Percentiles rank a stretch among this genome's conserved stretches.
Conservation (phyloP, 2,113 vertebrate genomes). For the Pelvicachromis taeniatus region DNA sequence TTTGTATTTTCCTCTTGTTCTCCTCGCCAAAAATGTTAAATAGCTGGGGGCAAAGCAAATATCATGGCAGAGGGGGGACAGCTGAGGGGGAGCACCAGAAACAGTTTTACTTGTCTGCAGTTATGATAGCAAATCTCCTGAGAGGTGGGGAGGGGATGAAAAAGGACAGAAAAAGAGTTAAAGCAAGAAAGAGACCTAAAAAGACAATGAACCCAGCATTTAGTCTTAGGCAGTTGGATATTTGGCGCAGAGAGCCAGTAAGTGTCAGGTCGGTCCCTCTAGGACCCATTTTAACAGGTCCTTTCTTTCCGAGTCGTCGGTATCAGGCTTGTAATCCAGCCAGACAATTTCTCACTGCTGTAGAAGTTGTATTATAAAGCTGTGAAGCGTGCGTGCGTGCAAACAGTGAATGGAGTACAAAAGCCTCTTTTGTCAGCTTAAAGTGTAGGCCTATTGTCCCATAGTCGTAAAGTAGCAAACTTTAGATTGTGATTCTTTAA, state of each 20-base stretch:
- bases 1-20: neutral
- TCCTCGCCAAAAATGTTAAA: neutral
- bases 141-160: neutral
- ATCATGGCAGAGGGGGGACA: neutral
- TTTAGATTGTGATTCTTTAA: neutral
- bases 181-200: neutral
- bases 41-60: neutral
- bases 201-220: neutral
- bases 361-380: neutral
- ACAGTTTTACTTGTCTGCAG: conserved; percentile 8
- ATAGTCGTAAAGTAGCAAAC: neutral
- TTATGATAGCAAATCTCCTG: conserved; percentile 16
- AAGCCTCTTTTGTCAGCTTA: neutral
- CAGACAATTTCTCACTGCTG: neutral
- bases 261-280: conserved; percentile 35
- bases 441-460: neutral
- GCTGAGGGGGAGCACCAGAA: neutral
- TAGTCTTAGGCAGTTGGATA: conserved; percentile 5
- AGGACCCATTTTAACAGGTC: conserved; percentile 53
- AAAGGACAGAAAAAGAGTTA: conserved; percentile 5
- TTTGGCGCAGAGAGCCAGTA: conserved; percentile 21
- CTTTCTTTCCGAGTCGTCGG: conserved; percentile 14
- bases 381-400: neutral
- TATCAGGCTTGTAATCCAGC: conserved; percentile 19
- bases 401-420: neutral